A percentile compares a stretch with the other conserved stretches of the same genome.
Evolutionary conservation across 2,797 vertebrate species (phyloP).

Genomic region (Catamblyrhynchus diadema): DNA sequence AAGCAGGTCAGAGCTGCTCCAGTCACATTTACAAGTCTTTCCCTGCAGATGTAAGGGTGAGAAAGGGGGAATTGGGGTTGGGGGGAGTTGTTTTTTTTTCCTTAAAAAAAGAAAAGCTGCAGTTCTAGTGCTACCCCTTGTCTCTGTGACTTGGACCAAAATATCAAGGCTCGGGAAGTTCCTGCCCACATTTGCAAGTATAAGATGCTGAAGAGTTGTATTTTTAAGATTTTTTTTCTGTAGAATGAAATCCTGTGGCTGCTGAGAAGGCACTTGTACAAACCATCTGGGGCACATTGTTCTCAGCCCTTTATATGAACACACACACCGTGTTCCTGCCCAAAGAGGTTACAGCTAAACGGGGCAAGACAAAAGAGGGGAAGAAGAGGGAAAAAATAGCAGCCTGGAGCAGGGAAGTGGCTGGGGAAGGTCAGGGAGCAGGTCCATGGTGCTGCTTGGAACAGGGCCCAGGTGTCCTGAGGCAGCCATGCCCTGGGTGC

Average conservation of each 20-base stretch:
- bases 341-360: background rate
- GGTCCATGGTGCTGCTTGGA: fast-evolving
- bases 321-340: background rate
- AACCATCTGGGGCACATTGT: constrained; percentile 42
- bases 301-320: background rate
- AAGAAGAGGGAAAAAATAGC: background rate
- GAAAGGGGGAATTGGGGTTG: background rate
- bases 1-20: background rate
- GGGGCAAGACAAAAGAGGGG: background rate
- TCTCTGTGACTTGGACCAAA: background rate
- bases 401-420: background rate
- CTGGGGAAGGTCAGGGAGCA: background rate
- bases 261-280: background rate
- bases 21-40: background rate
- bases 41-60: background rate
- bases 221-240: background rate
- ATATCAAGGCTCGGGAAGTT: background rate
- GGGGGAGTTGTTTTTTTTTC: background rate
- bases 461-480: background rate
- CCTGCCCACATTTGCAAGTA: background rate
- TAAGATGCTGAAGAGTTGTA: background rate
- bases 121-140: background rate
- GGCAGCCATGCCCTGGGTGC: fast-evolving
- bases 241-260: background rate
- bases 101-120: background rate